Evolutionary conservation across 2,888 invertebrate species (phyloP), one percentile per base, ranked within the genome.

Genomic region (Rhabditophanes sp.): DNA sequence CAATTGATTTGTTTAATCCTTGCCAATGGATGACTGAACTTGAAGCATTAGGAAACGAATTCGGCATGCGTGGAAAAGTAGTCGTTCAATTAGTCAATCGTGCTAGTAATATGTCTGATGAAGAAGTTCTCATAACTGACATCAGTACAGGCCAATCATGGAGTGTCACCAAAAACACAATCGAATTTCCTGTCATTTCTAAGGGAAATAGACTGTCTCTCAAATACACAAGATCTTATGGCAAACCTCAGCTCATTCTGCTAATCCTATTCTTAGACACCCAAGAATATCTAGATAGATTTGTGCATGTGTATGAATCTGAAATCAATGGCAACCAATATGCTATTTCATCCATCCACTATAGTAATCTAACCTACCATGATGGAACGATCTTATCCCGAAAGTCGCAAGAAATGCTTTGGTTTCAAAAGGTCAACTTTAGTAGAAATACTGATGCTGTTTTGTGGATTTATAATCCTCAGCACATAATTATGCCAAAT

Each of bases 141-240:
- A 27, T 14, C 14, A 41, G 41, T 20, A 39, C 45, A 11, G 41
- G 43, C 11, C 37, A 29, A 16, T 38, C 35, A n/a, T 87, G 83
- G 82, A 74, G 77, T 49, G 70, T 84, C 0, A 75, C 78, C 50
- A 72, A 80, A 19, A 87, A 90, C 67, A 68, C 85, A 36, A 79
- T 80, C 0, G 76, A 81, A 9, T 93, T 96, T 63, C 93, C 93
- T 0, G 76, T 80, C 0, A 78, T 82, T 0, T 83, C 84, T 34
- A 78, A 76, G 1, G 53, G 53, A 25, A 53, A 46, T 21, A 46
- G 41, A 35, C 41, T 71, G 32, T 64, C 65, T 3, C 54, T 71
- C 34, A 41, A 54, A 3, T 59, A 63, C 39, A 63, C 65, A 0
- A 38, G 60, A 26, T 48, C 51, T 11, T 48, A 46, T 28, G 64